Evolutionary conservation across 2,888 invertebrate genomes (phyloP).

Genomic region (Oeneis ivallda): DNA sequence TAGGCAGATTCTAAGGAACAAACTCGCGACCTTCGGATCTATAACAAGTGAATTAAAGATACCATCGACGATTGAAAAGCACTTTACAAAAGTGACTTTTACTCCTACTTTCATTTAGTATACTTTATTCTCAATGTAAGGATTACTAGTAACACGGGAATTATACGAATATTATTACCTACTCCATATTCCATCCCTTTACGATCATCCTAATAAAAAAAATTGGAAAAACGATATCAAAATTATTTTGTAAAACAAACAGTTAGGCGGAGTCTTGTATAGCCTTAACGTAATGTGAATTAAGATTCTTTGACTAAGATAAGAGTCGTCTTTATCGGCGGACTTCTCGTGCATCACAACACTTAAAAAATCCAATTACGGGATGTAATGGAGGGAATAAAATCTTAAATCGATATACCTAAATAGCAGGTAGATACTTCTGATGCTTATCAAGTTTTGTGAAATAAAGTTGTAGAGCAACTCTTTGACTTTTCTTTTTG

Average conservation of each 20-base stretch:
- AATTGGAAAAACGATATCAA: not conserved
- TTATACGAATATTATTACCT: no score
- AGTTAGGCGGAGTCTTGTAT: no score
- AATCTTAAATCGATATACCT: conserved; percentile 46
- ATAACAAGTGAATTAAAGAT: no score
- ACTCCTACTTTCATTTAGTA: no score
- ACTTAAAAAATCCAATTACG: conserved; percentile 54
- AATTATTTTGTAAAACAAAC: conserved; percentile 10
- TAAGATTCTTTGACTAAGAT: conserved; percentile 34
- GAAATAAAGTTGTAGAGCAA: not conserved
- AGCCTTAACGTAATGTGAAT: conserved; percentile 1
- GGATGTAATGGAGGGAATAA: conserved; percentile 52
- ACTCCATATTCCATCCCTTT: not conserved
- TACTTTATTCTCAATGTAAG: no score
- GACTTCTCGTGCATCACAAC: conserved; percentile 30
- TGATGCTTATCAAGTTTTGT: conserved; percentile 39
- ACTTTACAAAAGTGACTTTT: no score
- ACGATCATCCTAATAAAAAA: not conserved
- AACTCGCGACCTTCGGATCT: no score
- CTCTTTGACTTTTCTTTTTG: not conserved
- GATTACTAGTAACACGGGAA: no score
- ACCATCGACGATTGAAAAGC: no score
- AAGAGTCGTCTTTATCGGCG: conserved; percentile 38
- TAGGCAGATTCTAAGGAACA: no score
- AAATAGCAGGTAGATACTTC: conserved; percentile 45